Percentiles rank a stretch among this genome's conserved stretches.
Evolutionary conservation across 2,113 vertebrate species (phyloP).

Genomic region (Aspidoscelis tigris): DNA sequence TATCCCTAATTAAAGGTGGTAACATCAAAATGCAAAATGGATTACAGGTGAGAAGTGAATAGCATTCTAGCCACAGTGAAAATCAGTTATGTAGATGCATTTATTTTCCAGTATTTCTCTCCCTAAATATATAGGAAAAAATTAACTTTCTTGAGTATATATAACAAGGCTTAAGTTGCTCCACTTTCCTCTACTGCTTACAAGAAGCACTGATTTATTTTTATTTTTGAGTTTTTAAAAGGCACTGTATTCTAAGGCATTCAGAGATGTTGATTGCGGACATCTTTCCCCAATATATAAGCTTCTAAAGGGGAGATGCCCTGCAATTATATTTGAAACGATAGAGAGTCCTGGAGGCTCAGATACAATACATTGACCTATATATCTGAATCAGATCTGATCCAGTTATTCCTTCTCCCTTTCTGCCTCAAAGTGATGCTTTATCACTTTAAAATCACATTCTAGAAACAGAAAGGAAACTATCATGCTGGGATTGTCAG

Average conservation of each 20-base stretch:
- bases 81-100: too few relatives aligned
- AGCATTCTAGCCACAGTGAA: too few relatives aligned
- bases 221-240: background rate
- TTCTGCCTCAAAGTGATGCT: slow-evolving; percentile 33
- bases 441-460: slow-evolving; percentile 51
- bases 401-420: background rate
- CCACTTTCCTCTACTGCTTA: too few relatives aligned
- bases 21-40: too few relatives aligned
- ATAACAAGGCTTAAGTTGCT: too few relatives aligned
- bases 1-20: too few relatives aligned
- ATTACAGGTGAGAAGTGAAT: too few relatives aligned
- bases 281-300: background rate
- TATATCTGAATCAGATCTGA: background rate
- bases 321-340: background rate
- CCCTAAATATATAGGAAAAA: too few relatives aligned
- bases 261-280: background rate
- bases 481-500: slow-evolving; percentile 18
- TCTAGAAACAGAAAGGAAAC: slow-evolving; percentile 35
- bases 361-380: background rate
- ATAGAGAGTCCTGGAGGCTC: background rate
- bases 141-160: background rate
- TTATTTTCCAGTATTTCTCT: too few relatives aligned
- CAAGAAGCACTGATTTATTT: too few relatives aligned
- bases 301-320: background rate
- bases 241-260: background rate